Evolutionary conservation across 2,113 vertebrate genomes (phyloP), one percentile per base, ranked within the genome.

Genomic region (Aplodontia rufa): DNA sequence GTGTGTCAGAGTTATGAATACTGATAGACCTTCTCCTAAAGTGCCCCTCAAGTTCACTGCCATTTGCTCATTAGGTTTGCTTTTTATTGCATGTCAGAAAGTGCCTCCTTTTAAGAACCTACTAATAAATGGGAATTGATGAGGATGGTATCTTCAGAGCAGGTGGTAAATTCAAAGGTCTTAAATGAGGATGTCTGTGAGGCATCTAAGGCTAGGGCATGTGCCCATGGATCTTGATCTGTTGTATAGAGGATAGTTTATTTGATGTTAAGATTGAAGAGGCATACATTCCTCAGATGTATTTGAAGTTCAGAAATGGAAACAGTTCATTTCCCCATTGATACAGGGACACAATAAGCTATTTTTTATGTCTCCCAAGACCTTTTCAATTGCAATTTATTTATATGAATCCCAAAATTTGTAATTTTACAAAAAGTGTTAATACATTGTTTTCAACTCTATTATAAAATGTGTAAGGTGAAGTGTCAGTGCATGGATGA

Each of bases 1-100:
- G 97, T 96, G 96, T 95, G 62, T 81, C 98, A 51, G 6, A 94
- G 98, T 98, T 97, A 98, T 98, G 97, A 97, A 98, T 98, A 96
- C 96, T 96, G 97, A 98, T 98, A 98, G 97, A 97, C 94, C 97
- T 97, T 98, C 68, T 84, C 76, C 89, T 95, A 95, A 96, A 98
- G 88, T 95, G 93, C 96, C 92, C 97, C 97, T 98, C 96, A 96
- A 98, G 98, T 96, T 97, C 96, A 97, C 96, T 96, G 96, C 97
- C 96, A 97, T 97, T 97, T 97, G 94, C 95, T 97, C 97, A 96
- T 97, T 98, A 97, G 95, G 96, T 96, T 95, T 94, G 90, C 92
- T 97, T 97, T 97, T 97, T 98, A 98, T 97, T 93, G 92, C 97
- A 82, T 94, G 96, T 96, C 96, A 97, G 93, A 96, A 95, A 97